Evolutionary conservation across 2,113 vertebrate genomes (phyloP), one percentile per base, ranked within the genome.

Genomic region (Lasiurus cinereus): DNA sequence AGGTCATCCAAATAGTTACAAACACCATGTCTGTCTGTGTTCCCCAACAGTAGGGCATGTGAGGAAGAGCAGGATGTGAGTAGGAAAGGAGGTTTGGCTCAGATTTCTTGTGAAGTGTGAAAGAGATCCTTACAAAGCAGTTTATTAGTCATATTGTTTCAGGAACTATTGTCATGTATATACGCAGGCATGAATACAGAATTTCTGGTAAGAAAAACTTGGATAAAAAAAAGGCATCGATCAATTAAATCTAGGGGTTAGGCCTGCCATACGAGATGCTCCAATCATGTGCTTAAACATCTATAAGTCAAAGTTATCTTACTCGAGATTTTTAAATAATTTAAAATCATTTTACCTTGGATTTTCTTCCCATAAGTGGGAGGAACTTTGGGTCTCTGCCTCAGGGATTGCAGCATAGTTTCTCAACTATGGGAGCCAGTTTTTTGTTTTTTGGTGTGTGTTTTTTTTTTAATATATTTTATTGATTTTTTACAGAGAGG

Each of bases 1-100:
- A 96, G 74, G n/a, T 88, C 82, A 91, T 93, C 88, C 94, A 82
- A 96, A 46, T 18, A 89, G 39, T 85, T 96, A 8, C 18, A 31
- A 73, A 82, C 6, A 69, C 31, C 6, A 11, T 50, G 7, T 80
- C 27, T 62, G 4, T 33, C 2, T 78, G 2, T 29, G 22, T 86
- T 96, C 84, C 66, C 10, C 1, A 72, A 84, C 1, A 91, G 19
- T 15, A 27, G 1, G 52, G 90, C 27, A 31, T 24, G 77, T 89
- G 90, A 94, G 52, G 52, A 91, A 96, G 91, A 86, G 8, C 19
- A 24, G 36, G 16, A 10, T 46, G 56, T 27, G 56, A 24, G 8
- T 50, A 80, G 39, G 56, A 95, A 76, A 56, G 33, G 11, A 22
- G 56, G 3, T 48, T 74, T 43, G 59, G 83, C 29, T 66, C 39